Percentiles rank a stretch among this genome's conserved stretches.
phyloP scores from a whole-genome alignment of 2,888 invertebrate genomes.

The Hemithea aestivaria region DNA sequence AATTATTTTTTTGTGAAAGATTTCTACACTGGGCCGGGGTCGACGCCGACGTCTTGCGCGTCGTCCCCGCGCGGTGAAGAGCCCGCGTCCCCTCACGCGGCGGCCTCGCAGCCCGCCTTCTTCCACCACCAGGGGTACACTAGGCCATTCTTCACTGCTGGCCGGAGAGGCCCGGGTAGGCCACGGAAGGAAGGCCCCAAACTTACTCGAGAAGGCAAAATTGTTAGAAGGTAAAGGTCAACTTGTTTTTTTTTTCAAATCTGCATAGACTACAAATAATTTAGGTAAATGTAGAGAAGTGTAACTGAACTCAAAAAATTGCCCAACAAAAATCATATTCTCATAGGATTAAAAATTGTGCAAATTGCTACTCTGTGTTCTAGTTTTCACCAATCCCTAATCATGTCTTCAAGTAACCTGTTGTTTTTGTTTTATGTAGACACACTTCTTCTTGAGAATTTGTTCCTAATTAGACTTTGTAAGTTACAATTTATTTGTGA shows the following conservation, averaged over 20 bases:
- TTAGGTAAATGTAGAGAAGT: neutral
- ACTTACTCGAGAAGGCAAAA: slow-evolving; percentile 69
- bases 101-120: slow-evolving; percentile 56
- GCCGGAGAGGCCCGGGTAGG: slow-evolving; percentile 87
- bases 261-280: too few species aligned
- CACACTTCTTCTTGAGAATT: too few species aligned
- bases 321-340: too few species aligned
- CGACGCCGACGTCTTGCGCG: slow-evolving; percentile 81
- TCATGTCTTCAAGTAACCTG: too few species aligned
- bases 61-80: slow-evolving; percentile 81
- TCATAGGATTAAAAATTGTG: too few species aligned
- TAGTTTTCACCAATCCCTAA: too few species aligned
- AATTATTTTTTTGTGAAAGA: slow-evolving; percentile 41
- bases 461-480: too few species aligned
- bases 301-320: too few species aligned
- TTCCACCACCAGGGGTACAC: slow-evolving; percentile 69
- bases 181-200: slow-evolving; percentile 87
- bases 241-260: too few species aligned
- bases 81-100: slow-evolving; percentile 80
- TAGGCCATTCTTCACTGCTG: slow-evolving; percentile 71
- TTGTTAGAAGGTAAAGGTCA: slow-evolving; percentile 74
- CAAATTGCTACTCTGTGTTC: too few species aligned
- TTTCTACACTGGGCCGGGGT: slow-evolving; percentile 81
- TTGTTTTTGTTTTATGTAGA: too few species aligned
- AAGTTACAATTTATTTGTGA: too few species aligned